These are phyloP conservation scores for Tinamus guttatus DNA, from an alignment of 2,113 vertebrate genomes.

Conservation along the genomic window DNA sequence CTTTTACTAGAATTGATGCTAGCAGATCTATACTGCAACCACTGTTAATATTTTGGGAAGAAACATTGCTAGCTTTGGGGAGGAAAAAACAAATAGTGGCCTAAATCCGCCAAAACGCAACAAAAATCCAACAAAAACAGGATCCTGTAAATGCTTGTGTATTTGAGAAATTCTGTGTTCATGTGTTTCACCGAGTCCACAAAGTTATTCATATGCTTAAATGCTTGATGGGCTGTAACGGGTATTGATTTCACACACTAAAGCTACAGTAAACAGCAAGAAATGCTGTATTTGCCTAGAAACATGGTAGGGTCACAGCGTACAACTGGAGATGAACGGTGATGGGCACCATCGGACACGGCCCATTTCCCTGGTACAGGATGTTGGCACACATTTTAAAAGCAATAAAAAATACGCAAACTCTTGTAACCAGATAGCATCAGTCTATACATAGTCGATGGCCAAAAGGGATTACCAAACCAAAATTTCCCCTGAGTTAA, in stretches of 20 bases:
- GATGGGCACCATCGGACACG: not conserved
- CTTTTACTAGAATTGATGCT: not conserved
- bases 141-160: not conserved
- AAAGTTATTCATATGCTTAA: not conserved
- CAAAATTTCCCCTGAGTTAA: not conserved
- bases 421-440: not conserved
- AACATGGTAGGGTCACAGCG: not conserved
- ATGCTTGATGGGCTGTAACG: not conserved
- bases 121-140: not conserved
- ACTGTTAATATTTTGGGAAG: not conserved
- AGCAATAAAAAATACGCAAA: not conserved
- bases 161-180: not conserved
- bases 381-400: not conserved
- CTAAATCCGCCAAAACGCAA: not conserved
- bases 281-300: not conserved
- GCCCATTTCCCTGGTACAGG: accelerated
- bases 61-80: not conserved
- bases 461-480: not conserved
- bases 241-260: not conserved
- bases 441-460: not conserved
- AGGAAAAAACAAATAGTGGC: not conserved
- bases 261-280: not conserved
- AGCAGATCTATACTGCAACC: not conserved
- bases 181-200: not conserved
- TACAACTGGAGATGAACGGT: not conserved